Evolutionary conservation across 2,113 vertebrate species (phyloP).

Genomic region (Sylvia atricapilla): DNA sequence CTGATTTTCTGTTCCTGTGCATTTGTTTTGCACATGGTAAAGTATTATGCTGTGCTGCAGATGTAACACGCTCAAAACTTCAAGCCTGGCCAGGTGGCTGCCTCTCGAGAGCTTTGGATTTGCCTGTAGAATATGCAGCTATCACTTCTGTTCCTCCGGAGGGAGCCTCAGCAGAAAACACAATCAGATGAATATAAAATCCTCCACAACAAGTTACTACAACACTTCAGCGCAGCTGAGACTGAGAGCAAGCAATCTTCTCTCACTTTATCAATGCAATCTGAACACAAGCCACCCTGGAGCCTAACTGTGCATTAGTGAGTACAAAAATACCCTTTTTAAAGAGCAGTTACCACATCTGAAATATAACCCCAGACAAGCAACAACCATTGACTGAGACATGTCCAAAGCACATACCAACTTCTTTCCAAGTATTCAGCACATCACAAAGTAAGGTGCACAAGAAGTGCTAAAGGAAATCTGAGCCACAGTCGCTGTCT

Average conservation of each 20-base stretch:
- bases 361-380: background rate
- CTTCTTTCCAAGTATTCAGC: background rate
- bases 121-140: background rate
- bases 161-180: background rate
- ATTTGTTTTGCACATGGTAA: conserved; percentile 19
- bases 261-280: background rate
- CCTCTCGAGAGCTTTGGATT: background rate
- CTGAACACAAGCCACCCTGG: background rate
- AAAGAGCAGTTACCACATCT: background rate
- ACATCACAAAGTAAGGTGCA: background rate
- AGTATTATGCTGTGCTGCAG: background rate
- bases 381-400: background rate
- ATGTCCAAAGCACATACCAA: background rate
- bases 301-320: background rate
- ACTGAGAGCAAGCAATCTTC: background rate
- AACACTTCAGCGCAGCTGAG: background rate
- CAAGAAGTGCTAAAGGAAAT: background rate
- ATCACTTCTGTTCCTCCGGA: background rate
- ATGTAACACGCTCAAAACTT: background rate
- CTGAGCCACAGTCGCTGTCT: background rate
- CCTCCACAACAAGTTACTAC: background rate
- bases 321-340: background rate
- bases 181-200: background rate
- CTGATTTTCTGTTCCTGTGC: conserved; percentile 5
- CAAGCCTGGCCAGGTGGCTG: background rate